These are phyloP conservation scores for Neuroscelio doddi DNA, from an alignment of 2,888 invertebrate species.

Conservation along the genomic window DNA sequence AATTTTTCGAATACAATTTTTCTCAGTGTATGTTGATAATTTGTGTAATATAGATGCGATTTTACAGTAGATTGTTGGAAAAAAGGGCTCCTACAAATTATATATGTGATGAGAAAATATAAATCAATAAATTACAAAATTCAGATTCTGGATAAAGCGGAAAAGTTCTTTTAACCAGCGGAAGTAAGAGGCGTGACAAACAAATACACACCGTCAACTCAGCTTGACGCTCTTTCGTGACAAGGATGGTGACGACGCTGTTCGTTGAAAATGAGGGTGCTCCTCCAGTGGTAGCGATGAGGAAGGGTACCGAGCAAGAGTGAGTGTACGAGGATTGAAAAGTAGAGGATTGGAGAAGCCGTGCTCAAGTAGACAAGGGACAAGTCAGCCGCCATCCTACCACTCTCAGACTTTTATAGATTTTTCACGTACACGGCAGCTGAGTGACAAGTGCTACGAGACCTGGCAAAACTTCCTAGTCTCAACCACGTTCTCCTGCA, in stretches of 20 bases:
- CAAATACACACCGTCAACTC: slow-evolving; percentile 66
- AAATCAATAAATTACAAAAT: slow-evolving; percentile 9
- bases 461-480: slow-evolving; percentile 33
- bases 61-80: slow-evolving; percentile 68
- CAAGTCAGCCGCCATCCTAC: slow-evolving; percentile 64
- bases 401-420: slow-evolving; percentile 69
- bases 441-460: slow-evolving; percentile 63
- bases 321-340: slow-evolving; percentile 57
- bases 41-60: too few species aligned
- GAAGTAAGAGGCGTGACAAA: slow-evolving; percentile 59
- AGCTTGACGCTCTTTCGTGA: slow-evolving; percentile 61
- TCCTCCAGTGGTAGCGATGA: slow-evolving; percentile 35
- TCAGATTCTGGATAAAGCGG: slow-evolving; percentile 42
- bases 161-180: slow-evolving; percentile 47
- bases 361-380: slow-evolving; percentile 72
- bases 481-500: slow-evolving; percentile 31
- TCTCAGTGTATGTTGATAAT: too few species aligned
- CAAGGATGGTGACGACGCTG: slow-evolving; percentile 47
- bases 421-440: slow-evolving; percentile 70
- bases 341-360: slow-evolving; percentile 67
- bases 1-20: too few species aligned
- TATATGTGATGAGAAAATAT: too few species aligned
- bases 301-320: slow-evolving; percentile 25
- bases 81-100: slow-evolving; percentile 68
- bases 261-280: slow-evolving; percentile 45